Conservation (phyloP, 2,888 invertebrate genomes). For the Macrophya annulata region DNA sequence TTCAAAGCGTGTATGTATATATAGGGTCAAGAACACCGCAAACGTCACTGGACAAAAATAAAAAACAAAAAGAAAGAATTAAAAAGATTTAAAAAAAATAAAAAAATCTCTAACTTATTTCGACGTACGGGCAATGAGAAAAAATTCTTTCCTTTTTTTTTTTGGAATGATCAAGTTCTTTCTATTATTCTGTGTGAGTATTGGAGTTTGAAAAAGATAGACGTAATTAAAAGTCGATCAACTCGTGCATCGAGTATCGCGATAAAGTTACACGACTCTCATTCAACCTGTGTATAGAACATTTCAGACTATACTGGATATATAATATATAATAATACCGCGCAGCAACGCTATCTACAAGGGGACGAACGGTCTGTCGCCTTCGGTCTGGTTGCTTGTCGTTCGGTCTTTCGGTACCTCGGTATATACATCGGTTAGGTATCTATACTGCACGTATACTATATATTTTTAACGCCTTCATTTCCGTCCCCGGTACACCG, state of each 20-base stretch:
- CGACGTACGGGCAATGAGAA: background rate
- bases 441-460: slow-evolving; percentile 52
- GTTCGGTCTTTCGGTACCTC: slow-evolving; percentile 55
- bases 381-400: slow-evolving; percentile 50
- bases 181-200: slow-evolving; percentile 13
- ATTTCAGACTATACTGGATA: slow-evolving; percentile 54
- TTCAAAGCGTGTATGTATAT: background rate
- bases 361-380: slow-evolving; percentile 61
- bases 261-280: slow-evolving; percentile 46
- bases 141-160: background rate
- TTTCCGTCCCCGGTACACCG: slow-evolving; percentile 77
- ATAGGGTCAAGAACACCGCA: background rate
- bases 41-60: background rate
- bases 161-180: background rate
- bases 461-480: slow-evolving; percentile 79
- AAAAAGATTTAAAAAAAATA: too few relatives aligned
- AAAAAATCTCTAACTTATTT: background rate
- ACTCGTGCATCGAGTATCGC: slow-evolving; percentile 57
- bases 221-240: slow-evolving; percentile 77
- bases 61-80: background rate
- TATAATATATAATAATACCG: slow-evolving; percentile 57
- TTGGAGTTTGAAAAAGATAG: slow-evolving; percentile 60
- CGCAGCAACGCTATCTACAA: slow-evolving; percentile 63
- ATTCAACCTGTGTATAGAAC: slow-evolving; percentile 8
- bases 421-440: background rate